Base-by-base conservation (phyloP, 2,797 vertebrate genomes). In the Callimico goeldii region DNA sequence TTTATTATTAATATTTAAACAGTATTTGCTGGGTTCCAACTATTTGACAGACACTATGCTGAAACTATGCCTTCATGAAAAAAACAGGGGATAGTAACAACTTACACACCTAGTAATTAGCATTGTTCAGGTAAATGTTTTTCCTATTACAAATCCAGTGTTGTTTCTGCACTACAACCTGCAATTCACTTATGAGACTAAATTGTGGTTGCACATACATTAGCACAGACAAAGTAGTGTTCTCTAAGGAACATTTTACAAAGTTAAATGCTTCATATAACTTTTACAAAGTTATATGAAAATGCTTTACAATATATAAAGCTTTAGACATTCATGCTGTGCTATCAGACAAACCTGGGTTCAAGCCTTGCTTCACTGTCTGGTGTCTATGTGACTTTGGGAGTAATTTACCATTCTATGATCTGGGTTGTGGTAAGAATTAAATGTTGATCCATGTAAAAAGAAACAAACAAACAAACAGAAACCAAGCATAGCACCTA, bases 1-100 rank as follows among this genome's bases (percentile, higher is more conserved):
- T 67, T 70, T 80, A 88, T 30, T 58, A 93, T 43, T 79, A 90
- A 85, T 52, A 89, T 76, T 92, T 67, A 81, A 87, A 90, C 39
- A 89, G 22, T 58, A 79, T 36, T 88, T 85, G n/a, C 64, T 88
- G 55, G 15, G 50, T 73, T 81, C 64, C 70, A 97, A 83, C 43
- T 75, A 85, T 26, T n/a, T 80, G 64, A 57, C 22, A 84, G 64
- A 52, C 52, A 85, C 58, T 72, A n/a, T 57, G 43, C 50, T 93
- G 43, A 58, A 39, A 33, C 73, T 79, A 84, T 22, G 52, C 22
- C 75, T 81, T 30, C 43, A 55, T 73, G 46, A 96, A 57, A 43
- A 43, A 81, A 95, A 91, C n/a, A n/a, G 43, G 79, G 28, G 19
- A 26, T 61, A 55, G 52, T 55, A 55, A 55, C 20, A 79, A 88